A percentile compares a stretch with the other conserved stretches of the same genome.
phyloP scores from a whole-genome alignment of 2,113 vertebrate genomes.

The Castor canadensis region DNA sequence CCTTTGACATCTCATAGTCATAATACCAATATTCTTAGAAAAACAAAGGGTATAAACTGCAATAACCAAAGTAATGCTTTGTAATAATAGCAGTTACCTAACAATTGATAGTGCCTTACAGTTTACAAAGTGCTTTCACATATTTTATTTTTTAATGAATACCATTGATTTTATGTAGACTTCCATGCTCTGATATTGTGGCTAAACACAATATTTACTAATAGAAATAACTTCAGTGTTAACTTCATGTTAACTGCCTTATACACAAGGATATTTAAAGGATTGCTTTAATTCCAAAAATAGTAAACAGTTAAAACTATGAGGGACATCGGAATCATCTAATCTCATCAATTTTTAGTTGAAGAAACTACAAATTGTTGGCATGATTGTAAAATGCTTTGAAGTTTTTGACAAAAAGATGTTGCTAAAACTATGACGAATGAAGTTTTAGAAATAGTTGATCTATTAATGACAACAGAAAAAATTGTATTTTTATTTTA shows the following conservation, averaged over 20 bases:
- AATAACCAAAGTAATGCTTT: constrained; percentile 37
- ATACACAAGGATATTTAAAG: constrained; percentile 1
- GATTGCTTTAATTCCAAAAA: constrained; percentile 35
- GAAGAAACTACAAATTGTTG: background rate
- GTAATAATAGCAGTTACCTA: constrained; percentile 35
- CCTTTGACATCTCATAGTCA: background rate
- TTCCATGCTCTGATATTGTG: constrained; percentile 4
- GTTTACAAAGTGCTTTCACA: background rate
- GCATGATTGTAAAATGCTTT: constrained; percentile 7
- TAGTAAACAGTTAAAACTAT: constrained; percentile 45
- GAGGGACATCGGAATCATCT: background rate
- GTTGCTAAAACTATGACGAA: background rate
- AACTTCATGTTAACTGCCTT: constrained; percentile 21
- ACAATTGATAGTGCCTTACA: constrained; percentile 3
- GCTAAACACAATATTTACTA: constrained; percentile 32
- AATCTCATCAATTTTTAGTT: constrained; percentile 7
- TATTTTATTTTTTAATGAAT: constrained; percentile 47
- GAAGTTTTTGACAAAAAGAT: constrained; percentile 7
- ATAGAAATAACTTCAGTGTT: constrained; percentile 44
- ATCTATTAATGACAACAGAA: background rate
- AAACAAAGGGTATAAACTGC: constrained; percentile 6
- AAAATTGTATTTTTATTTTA: background rate
- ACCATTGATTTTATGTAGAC: constrained; percentile 16
- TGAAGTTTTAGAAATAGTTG: constrained; percentile 5
- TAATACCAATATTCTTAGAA: background rate